A percentile compares a stretch with the other conserved stretches of the same genome.
These are phyloP conservation scores for Tadarida brasiliensis DNA, from an alignment of 2,797 vertebrate species.

Conservation along the genomic window DNA sequence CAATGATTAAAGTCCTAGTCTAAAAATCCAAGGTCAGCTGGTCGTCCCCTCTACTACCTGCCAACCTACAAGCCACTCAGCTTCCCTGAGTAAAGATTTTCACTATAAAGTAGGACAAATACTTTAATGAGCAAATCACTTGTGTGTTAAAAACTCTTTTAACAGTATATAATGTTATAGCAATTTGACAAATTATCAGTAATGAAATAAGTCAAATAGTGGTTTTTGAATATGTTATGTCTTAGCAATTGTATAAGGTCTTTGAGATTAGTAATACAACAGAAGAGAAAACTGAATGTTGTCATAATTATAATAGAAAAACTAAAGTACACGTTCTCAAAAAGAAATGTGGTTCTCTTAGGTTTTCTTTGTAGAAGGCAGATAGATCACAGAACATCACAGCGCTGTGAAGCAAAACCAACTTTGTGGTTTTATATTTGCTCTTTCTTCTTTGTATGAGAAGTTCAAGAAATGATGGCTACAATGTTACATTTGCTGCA, in stretches of 20 bases:
- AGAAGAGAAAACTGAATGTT: background rate
- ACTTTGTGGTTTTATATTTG: constrained; percentile 16
- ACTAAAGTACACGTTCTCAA: background rate
- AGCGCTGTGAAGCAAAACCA: background rate
- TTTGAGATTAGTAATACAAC: background rate
- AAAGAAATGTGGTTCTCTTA: constrained; percentile 34
- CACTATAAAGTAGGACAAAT: background rate
- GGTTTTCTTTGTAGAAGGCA: background rate
- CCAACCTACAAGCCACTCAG: background rate
- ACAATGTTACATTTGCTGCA: background rate
- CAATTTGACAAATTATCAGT: constrained; percentile 23
- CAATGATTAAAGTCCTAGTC: background rate
- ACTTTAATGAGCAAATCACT: constrained; percentile 42
- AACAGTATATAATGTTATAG: background rate
- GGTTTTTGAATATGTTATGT: background rate
- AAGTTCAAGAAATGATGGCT: background rate
- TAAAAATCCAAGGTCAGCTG: background rate
- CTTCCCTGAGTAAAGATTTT: background rate
- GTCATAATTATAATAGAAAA: background rate
- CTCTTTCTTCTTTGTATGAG: background rate
- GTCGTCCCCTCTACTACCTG: background rate
- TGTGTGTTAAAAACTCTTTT: background rate
- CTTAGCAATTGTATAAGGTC: background rate
- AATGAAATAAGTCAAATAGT: constrained; percentile 50
- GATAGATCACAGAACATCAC: background rate